These are phyloP conservation scores for Phenganax marumi DNA, from an alignment of 92 coral and sea anemone genomes.

Conservation along the genomic window DNA sequence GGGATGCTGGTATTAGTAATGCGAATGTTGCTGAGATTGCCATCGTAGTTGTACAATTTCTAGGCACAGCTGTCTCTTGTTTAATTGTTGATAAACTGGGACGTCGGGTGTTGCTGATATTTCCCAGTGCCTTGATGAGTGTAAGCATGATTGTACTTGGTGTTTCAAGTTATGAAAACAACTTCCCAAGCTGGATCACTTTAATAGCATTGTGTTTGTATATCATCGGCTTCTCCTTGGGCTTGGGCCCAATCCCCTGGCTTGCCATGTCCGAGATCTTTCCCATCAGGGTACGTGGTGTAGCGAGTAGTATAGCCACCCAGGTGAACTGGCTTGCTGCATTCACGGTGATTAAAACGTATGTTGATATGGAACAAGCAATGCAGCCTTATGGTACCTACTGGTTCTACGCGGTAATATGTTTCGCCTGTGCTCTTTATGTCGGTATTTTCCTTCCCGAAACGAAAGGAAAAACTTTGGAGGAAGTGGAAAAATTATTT, in stretches of 20 bases:
- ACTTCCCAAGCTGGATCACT: constrained; percentile 60
- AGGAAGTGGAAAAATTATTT: constrained; percentile 72
- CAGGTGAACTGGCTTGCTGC: constrained; percentile 60
- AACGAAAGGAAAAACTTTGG: constrained; percentile 80
- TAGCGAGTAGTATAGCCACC: constrained; percentile 67
- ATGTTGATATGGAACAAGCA: constrained; percentile 50
- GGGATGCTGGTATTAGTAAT: constrained; percentile 66
- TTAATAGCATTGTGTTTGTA: constrained; percentile 57
- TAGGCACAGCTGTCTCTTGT: constrained; percentile 64
- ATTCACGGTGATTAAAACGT: constrained; percentile 71
- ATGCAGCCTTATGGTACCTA: constrained; percentile 65
- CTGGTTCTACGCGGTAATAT: constrained; percentile 76
- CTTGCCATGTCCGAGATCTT: constrained; percentile 79
- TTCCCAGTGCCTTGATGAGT: constrained; percentile 65
- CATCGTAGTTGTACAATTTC: constrained; percentile 66
- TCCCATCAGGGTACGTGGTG: constrained; percentile 75
- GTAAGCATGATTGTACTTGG: constrained; percentile 66
- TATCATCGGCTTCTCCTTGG: constrained; percentile 60
- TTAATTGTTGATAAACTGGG: constrained; percentile 78
- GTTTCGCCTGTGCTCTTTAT: constrained; percentile 59
- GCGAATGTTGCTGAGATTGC: constrained; percentile 67
- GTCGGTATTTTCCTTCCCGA: constrained; percentile 72
- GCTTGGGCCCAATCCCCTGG: constrained; percentile 96
- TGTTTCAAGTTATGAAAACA: constrained; percentile 50
- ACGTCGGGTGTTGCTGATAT: constrained; percentile 61